Evolutionary conservation across 2,113 vertebrate genomes (phyloP).

Genomic region (Synodontis membranacea): DNA sequence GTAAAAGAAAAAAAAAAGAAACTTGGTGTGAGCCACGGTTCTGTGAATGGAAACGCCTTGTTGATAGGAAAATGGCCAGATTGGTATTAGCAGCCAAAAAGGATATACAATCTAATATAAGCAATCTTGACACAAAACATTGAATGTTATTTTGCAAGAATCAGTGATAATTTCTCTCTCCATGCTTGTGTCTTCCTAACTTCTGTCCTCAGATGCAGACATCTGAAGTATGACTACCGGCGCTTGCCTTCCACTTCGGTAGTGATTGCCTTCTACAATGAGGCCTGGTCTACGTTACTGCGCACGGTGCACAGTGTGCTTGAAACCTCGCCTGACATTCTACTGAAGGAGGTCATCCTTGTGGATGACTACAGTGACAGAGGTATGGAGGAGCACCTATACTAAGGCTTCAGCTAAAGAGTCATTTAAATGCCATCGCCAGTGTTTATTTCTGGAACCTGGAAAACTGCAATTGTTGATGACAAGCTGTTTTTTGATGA

Average conservation of each 20-base stretch:
- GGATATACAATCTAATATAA: too few relatives aligned
- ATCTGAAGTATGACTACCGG: constrained; percentile 85
- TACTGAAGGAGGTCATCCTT: constrained; percentile 90
- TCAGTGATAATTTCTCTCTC: not conserved
- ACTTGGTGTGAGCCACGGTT: too few relatives aligned
- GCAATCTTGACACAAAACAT: too few relatives aligned
- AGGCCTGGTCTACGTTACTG: constrained; percentile 96
- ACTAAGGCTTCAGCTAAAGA: not conserved
- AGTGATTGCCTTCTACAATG: constrained; percentile 96
- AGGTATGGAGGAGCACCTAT: constrained; percentile 71
- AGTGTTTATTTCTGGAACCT: not conserved
- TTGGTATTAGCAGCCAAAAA: too few relatives aligned
- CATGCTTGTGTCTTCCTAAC: not conserved
- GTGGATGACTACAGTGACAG: constrained; percentile 96
- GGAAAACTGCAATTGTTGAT: not conserved
- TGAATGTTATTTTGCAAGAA: not conserved
- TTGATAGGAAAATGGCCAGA: too few relatives aligned
- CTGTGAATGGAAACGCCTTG: too few relatives aligned
- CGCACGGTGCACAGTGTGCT: constrained; percentile 96
- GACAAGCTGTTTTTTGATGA: not conserved
- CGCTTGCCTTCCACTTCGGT: constrained; percentile 86
- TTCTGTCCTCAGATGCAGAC: constrained; percentile 77
- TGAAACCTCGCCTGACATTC: constrained; percentile 90
- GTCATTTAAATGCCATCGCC: not conserved
- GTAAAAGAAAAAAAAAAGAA: too few relatives aligned